Base-by-base conservation (phyloP, 2,888 invertebrate genomes). In the Lacanobia wlatinum region DNA sequence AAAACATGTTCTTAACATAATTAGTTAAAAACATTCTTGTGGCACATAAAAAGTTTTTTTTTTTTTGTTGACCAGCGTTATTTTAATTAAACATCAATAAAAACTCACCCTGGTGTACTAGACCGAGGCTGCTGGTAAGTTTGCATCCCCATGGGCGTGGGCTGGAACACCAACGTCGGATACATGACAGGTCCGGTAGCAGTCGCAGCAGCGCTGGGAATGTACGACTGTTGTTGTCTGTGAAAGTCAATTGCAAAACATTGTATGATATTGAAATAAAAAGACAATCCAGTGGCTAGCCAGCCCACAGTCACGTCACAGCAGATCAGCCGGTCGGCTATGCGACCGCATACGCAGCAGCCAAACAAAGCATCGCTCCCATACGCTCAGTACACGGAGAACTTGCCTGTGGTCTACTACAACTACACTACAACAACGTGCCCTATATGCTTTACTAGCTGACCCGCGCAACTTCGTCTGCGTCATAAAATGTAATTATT, bases 261-360 rank as follows among this genome's bases (percentile, higher is more conserved):
- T 64, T 53, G 21, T 55, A 23, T 28, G 40, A 16, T 60, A 40
- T 21, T 48, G 3, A 55, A 43, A 48, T 56, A 38, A 34, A 4
- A 10, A 18, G n/a, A 21, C 5, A 6, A 34, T 88, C 18, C 88
- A 98, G 97, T 67, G 98, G 98, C 0, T 93, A 97, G 63, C 92
- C 96, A 65, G 96, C 97, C 0, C 97, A 97, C 80, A 94, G 96
- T 58, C 96, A 96, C 34, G 97, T 96, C 61, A 97, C 98, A 60
- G 98, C 98, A 3, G 96, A 96, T 0, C 98, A 98, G 90, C 98
- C 98, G 0, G 97, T 98, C 1, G 98, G 98, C 10, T 98, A 98
- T 91, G 97, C 97, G 23, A 97, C 97, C 8, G 98, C 97, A 16
- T 95, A 98, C 79, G 97, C 97, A 79, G 97, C 97, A 61, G 98